Evolutionary conservation across 2,888 invertebrate species (phyloP), one percentile per base, ranked within the genome.

Genomic region (Pimpla rufipes): DNA sequence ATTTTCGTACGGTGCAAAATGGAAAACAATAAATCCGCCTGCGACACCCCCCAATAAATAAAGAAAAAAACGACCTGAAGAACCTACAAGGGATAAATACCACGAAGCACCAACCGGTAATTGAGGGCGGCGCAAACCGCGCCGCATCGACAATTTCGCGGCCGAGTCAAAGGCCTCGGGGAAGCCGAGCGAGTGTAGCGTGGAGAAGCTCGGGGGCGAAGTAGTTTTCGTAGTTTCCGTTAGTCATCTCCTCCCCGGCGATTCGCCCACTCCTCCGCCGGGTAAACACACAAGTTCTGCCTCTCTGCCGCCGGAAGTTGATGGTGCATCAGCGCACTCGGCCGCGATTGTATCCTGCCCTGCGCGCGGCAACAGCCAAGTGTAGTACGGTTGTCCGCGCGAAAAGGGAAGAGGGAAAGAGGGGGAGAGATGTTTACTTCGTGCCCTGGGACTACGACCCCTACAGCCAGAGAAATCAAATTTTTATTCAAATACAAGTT

Each of bases 201-300:
- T n/a, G n/a, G n/a, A n/a, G n/a, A n/a, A 7, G 21, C 21, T 52
- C 52, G 21, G 13, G n/a, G 18, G 55, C 52, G 52, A 52, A 77
- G 73, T 74, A 75, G 70, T 7, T 67, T 47, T 47, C 47, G 23
- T 29, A 45, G 47, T 67, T 47, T 67, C 67, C 29, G 7, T 23
- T 47, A 29, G 29, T 5, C 57, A 29, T 57, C 2, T n/a, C n/a
- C 4, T 29, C 13, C 13, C 13, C 5, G 57, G 29, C 23, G 29
- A 29, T 29, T n/a, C 11, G n/a, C n/a, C n/a, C 29, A 8, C 29
- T 0, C 57, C 13, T 13, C 57, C 29, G 13, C 29, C 13, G n/a
- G n/a, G n/a, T n/a, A n/a, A n/a, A 23, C 13, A 57, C 21, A 29
- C 57, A 57, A 29, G 13, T 57, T 57, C 13, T 6, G 2, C 1